Conservation (phyloP, 2,888 invertebrate genomes). For the Marasmarcha lunaedactyla region DNA sequence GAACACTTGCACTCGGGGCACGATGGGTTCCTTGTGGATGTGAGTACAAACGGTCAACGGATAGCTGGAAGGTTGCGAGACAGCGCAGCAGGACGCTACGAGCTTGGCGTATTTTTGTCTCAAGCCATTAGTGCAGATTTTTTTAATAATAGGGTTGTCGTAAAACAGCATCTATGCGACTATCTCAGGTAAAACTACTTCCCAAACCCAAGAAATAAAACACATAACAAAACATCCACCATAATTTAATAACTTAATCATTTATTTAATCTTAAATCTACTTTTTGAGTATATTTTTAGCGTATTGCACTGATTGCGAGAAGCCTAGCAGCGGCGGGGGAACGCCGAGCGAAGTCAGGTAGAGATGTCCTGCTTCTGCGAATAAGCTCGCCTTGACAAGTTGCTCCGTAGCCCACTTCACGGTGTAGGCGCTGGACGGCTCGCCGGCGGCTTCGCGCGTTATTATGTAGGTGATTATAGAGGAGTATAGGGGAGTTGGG, state of each 20-base stretch:
- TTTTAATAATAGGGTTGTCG: no score
- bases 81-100: no score
- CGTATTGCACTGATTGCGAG: conserved; percentile 38
- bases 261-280: no score
- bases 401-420: conserved; percentile 36
- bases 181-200: no score
- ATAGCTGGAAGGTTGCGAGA: no score
- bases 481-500: conserved; percentile 35
- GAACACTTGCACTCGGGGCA: no score
- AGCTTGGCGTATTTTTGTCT: no score
- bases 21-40: no score
- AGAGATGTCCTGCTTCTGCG: conserved; percentile 52
- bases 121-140: no score
- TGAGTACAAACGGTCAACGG: no score
- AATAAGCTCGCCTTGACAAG: conserved; percentile 33
- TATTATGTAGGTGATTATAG: conserved; percentile 37
- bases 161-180: no score
- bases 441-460: conserved; percentile 22
- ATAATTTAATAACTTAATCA: conserved; percentile 2
- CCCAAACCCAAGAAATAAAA: no score
- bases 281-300: conserved; percentile 26
- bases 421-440: conserved; percentile 23
- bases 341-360: conserved; percentile 32
- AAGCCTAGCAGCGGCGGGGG: conserved; percentile 45
- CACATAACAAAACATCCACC: neutral